Percentiles rank a stretch among this genome's conserved stretches.
Evolutionary conservation across 2,888 invertebrate genomes (phyloP).

Genomic region (Galeopsomyia nigrocyanea): DNA sequence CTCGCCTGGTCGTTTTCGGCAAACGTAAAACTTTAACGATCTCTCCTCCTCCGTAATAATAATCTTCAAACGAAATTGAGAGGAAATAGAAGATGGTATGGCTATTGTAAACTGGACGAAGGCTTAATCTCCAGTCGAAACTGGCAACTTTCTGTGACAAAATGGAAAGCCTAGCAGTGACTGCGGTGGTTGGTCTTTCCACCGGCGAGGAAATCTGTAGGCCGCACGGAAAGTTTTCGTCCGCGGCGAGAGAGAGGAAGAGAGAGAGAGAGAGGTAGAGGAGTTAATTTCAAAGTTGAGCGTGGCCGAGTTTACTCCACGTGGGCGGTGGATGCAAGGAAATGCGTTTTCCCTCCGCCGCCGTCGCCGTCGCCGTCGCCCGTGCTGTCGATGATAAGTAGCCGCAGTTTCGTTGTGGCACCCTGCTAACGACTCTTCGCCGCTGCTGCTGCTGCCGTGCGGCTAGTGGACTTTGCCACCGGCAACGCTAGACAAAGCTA

Average conservation of each 20-base stretch:
- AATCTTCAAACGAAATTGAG: too few relatives aligned
- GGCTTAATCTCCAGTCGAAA: too few relatives aligned
- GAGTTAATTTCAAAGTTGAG: conserved; percentile 51
- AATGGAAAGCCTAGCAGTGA: not conserved
- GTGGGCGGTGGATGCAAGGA: conserved; percentile 30
- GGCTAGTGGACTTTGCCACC: conserved; percentile 7
- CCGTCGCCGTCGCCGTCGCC: too few relatives aligned
- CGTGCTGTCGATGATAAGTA: conserved; percentile 52
- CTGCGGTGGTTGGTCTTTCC: not conserved
- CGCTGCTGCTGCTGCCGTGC: not conserved
- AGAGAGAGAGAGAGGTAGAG: too few relatives aligned
- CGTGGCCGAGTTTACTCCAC: conserved; percentile 46
- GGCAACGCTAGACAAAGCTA: conserved; percentile 8
- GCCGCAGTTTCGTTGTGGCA: conserved; percentile 45
- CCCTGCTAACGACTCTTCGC: conserved; percentile 5
- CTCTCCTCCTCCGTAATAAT: too few relatives aligned
- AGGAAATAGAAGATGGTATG: too few relatives aligned
- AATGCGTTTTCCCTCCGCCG: too few relatives aligned
- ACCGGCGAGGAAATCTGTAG: not conserved
- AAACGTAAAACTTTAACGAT: too few relatives aligned
- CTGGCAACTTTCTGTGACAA: too few relatives aligned
- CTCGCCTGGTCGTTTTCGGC: too few relatives aligned
- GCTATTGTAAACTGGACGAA: too few relatives aligned
- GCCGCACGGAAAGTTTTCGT: conserved; percentile 32
- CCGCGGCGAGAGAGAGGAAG: conserved; percentile 8